Evolutionary conservation across 2,113 vertebrate species (phyloP).

Genomic region (Phaetusa simplex): DNA sequence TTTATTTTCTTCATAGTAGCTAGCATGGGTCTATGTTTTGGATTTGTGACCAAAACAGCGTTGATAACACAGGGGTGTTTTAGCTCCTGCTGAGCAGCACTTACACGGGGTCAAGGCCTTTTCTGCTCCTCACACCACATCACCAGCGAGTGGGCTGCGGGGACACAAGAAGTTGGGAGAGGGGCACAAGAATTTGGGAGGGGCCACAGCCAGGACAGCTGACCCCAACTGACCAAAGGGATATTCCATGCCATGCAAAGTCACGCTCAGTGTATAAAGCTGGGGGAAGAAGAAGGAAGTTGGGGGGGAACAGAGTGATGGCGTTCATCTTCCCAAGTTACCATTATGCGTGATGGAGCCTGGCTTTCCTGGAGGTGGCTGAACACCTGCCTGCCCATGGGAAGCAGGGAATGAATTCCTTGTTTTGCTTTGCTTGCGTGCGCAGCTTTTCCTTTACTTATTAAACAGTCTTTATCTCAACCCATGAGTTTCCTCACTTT

Average conservation of each 20-base stretch:
- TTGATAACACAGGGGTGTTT: too few relatives aligned
- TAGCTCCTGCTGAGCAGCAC: neutral
- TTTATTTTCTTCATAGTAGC: neutral
- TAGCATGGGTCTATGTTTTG: neutral
- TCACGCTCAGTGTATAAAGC: neutral
- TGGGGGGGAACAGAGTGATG: neutral
- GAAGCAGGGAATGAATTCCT: neutral
- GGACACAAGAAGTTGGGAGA: neutral
- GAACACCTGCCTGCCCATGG: neutral
- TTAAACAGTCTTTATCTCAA: neutral
- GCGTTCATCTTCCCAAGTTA: neutral
- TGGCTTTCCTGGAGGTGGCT: neutral
- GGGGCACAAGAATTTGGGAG: neutral
- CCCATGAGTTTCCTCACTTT: neutral
- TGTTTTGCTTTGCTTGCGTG: neutral
- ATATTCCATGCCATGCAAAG: neutral
- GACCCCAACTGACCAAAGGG: neutral
- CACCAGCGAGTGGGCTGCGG: neutral
- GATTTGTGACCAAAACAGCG: neutral
- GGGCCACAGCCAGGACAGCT: neutral
- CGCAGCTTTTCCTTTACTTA: neutral
- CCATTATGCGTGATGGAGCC: neutral
- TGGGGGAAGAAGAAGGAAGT: neutral
- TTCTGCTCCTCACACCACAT: neutral
- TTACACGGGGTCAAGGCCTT: neutral